Evolutionary conservation across 2,113 vertebrate genomes (phyloP).

Genomic region (Psophia crepitans): DNA sequence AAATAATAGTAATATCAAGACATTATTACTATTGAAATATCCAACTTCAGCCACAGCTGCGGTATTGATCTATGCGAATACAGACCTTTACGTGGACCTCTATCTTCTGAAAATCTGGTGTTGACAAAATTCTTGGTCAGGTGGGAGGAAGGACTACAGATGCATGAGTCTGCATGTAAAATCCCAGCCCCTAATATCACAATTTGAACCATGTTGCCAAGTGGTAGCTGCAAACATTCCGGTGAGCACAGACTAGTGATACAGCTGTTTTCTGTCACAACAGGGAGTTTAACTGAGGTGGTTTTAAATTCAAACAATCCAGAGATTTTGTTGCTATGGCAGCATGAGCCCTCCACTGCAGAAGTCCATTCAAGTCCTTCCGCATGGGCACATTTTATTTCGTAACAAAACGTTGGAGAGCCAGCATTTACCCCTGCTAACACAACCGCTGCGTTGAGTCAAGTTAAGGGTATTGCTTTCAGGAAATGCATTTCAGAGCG

Average conservation of each 20-base stretch:
- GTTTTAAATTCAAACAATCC: background rate
- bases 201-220: background rate
- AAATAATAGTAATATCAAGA: background rate
- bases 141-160: background rate
- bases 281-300: background rate
- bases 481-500: background rate
- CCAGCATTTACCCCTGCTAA: background rate
- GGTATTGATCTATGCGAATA: background rate
- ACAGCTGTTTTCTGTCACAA: background rate
- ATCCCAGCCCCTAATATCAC: background rate
- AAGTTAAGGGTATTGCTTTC: background rate
- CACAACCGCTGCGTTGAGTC: background rate
- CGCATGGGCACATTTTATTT: background rate
- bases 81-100: rapidly evolving
- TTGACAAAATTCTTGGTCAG: background rate
- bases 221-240: background rate
- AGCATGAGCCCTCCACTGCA: background rate
- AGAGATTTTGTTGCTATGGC: conserved; percentile 36
- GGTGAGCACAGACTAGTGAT: background rate
- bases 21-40: background rate
- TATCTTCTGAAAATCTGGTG: background rate
- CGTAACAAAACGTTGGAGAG: background rate
- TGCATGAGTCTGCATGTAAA: background rate
- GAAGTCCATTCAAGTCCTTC: background rate
- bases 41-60: background rate